phyloP scores from a whole-genome alignment of 2,888 invertebrate genomes.

The Pristionchus arcanus region DNA sequence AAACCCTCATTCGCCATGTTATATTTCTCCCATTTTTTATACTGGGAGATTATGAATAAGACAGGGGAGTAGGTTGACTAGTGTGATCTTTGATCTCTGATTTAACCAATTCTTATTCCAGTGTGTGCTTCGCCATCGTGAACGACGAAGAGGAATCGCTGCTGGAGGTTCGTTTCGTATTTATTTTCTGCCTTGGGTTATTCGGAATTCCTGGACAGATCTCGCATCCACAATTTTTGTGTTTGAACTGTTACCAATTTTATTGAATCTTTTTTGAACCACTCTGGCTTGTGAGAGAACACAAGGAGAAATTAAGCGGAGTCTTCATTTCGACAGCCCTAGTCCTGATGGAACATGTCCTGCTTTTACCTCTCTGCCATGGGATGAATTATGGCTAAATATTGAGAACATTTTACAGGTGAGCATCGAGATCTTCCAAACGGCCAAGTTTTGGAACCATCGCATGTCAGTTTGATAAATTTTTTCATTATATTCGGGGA shows the following conservation, averaged over 20 bases:
- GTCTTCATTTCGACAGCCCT: too few species aligned
- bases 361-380: not conserved
- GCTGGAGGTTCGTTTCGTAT: not conserved
- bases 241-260: too few species aligned
- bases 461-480: conserved; percentile 32
- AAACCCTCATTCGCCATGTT: too few species aligned
- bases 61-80: too few species aligned
- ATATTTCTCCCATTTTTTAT: too few species aligned
- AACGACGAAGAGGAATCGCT: conserved; percentile 46
- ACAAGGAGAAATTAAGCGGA: too few species aligned
- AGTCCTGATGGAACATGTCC: too few species aligned
- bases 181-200: not conserved
- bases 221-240: not conserved
- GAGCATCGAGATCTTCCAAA: conserved; percentile 19
- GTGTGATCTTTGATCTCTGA: not conserved
- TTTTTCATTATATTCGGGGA: not conserved
- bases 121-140: conserved; percentile 31
- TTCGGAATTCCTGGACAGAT: not conserved
- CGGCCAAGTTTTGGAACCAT: conserved; percentile 27
- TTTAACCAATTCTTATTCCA: not conserved
- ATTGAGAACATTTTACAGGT: not conserved
- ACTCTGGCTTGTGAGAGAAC: too few species aligned
- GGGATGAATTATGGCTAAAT: not conserved
- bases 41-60: too few species aligned
- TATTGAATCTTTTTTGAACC: too few species aligned